These are phyloP conservation scores for Macropus fuliginosus DNA, from an alignment of 2,797 vertebrate genomes.

Conservation along the genomic window DNA sequence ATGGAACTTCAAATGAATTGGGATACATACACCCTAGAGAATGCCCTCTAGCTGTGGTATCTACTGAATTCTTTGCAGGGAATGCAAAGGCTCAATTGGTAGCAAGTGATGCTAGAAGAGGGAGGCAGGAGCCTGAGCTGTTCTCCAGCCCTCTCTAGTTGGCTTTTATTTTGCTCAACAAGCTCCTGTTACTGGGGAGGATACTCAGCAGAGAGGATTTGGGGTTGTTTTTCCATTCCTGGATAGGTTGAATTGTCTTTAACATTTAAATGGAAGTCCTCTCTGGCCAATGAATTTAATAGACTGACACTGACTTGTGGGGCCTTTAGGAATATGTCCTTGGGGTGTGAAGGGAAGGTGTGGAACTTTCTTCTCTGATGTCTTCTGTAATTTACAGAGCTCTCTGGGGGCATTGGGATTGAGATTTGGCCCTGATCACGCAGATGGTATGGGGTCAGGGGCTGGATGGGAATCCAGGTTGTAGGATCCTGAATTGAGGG, in stretches of 20 bases:
- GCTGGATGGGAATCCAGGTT: not conserved
- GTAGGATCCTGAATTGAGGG: not conserved
- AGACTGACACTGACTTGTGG: not conserved
- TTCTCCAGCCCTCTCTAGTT: not conserved
- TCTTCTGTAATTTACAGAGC: not conserved
- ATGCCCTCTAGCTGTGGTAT: not conserved
- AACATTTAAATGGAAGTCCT: not conserved
- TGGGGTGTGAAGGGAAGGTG: not conserved
- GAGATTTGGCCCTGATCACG: not conserved
- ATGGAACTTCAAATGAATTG: constrained; percentile 20
- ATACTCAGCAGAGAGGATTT: not conserved
- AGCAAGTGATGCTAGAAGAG: not conserved
- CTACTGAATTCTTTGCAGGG: not conserved
- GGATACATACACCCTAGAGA: not conserved
- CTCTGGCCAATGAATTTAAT: not conserved
- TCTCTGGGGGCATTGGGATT: not conserved
- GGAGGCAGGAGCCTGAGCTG: not conserved
- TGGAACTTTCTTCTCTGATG: not conserved
- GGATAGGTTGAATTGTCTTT: not conserved
- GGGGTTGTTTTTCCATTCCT: not conserved
- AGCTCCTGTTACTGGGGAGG: not conserved
- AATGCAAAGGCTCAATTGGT: not conserved
- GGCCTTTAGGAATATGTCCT: not conserved
- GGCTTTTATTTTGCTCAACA: not conserved
- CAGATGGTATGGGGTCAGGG: not conserved